Base-by-base conservation (phyloP, 2,113 vertebrate genomes). In the Perccottus glenii region DNA sequence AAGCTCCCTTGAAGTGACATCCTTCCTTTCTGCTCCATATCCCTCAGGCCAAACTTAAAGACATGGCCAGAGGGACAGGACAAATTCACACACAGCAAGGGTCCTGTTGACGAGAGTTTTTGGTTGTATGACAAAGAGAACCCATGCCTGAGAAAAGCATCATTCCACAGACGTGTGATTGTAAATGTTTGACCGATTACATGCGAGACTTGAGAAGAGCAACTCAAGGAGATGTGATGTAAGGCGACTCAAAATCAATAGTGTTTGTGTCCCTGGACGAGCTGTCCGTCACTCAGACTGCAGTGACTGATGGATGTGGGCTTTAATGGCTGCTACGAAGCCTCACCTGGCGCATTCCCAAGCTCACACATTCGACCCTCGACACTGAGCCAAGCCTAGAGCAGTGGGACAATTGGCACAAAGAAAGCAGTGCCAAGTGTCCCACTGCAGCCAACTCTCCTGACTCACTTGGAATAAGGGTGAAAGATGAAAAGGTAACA, bases 191-290 rank as follows among this genome's bases (percentile, higher is more conserved):
- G 69, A 65, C 43, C 32, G 49, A 3, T 43, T 38, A 11, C 0
- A 11, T 36, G 44, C 40, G 55, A 4, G 44, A 47, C 59, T 66
- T 42, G 60, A 75, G 75, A 64, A 27, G 73, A 80, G 66, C 51
- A 48, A 56, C 7, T 76, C 73, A 59, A 11, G 33, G 45, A 63
- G 76, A 77, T 81, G 43, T 92, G 90, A 94, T 88, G 80, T 75
- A 78, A 79, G 87, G 74, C 76, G 91, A 93, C 92, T 92, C 88
- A 89, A 88, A 89, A 92, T 92, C 89, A 88, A 92, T 91, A 90
- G 73, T 68, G 80, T 83, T 77, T 79, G 81, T 72, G 68, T 78
- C 83, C 79, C 59, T 46, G 0, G 83, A 81, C 83, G 43, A n/a
- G 45, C 71, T 64, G 81, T 69, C 84, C 43, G 38, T 77, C 80